Evolutionary conservation across 2,888 invertebrate genomes (phyloP).

Genomic region (Geophilus truncorum): DNA sequence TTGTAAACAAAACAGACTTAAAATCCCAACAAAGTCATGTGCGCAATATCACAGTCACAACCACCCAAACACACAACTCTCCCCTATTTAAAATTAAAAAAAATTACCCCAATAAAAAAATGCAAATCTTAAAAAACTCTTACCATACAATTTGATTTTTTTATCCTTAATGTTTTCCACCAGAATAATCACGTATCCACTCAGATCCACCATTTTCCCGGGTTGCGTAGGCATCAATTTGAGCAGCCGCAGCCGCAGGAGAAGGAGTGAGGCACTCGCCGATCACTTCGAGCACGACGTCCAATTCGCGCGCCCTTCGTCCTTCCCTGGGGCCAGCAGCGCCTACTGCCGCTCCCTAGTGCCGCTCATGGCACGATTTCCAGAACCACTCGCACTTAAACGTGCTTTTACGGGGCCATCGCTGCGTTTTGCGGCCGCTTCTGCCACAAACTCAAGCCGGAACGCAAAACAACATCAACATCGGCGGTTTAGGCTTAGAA

Average conservation of each 20-base stretch:
- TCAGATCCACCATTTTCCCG: constrained; percentile 70
- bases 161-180: constrained; percentile 83
- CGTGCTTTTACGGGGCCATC: neutral
- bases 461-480: neutral
- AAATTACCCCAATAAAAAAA: no score
- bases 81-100: neutral
- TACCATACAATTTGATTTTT: constrained; percentile 88
- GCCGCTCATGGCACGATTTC: neutral
- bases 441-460: neutral
- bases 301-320: neutral
- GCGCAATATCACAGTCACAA: neutral
- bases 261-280: neutral
- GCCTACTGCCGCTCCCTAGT: neutral
- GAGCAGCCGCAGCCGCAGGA: constrained; percentile 7
- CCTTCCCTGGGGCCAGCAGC: constrained; percentile 22
- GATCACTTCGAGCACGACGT: neutral
- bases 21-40: no score
- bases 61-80: neutral
- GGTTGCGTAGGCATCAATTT: neutral
- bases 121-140: constrained; percentile 28
- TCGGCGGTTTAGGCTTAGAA: no score
- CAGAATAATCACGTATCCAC: constrained; percentile 90
- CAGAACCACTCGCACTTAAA: neutral
- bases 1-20: neutral
- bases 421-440: neutral